phyloP scores from a whole-genome alignment of 2,888 invertebrate genomes.

The Baronia brevicornis region DNA sequence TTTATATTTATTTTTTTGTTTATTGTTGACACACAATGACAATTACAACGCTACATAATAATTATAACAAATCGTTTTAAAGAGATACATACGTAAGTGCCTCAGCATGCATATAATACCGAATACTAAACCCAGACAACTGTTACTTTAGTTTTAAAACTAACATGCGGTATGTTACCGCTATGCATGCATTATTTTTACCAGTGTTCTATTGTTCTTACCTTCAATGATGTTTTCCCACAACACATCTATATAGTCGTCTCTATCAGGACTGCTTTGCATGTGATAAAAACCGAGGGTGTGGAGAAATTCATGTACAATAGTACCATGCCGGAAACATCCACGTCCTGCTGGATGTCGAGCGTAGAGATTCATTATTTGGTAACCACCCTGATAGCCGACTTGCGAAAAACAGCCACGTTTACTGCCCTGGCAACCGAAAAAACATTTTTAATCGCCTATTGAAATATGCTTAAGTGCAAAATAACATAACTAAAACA shows the following conservation, averaged over 20 bases:
- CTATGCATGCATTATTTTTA: too few species aligned
- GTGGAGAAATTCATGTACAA: conserved; percentile 86
- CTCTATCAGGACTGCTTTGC: conserved; percentile 86
- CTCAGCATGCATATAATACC: too few species aligned
- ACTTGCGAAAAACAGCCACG: conserved; percentile 70
- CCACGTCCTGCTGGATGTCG: conserved; percentile 74
- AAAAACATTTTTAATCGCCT: conserved; percentile 9
- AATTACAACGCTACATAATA: too few species aligned
- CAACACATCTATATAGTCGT: conserved; percentile 82
- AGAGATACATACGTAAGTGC: too few species aligned
- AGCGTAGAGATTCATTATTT: conserved; percentile 74
- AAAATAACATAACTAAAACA: too few species aligned
- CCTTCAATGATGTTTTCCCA: conserved; percentile 82
- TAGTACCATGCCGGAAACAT: conserved; percentile 79
- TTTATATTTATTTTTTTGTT: too few species aligned
- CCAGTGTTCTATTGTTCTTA: conserved; percentile 45
- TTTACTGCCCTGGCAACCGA: conserved; percentile 59
- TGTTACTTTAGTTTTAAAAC: too few species aligned
- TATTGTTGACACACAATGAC: too few species aligned
- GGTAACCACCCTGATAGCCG: conserved; percentile 64
- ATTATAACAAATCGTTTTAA: too few species aligned
- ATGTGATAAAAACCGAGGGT: conserved; percentile 89
- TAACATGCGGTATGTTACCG: too few species aligned
- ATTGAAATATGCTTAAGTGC: too few species aligned
- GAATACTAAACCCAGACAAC: too few species aligned